Evolutionary conservation across 2,888 invertebrate genomes (phyloP), one percentile per base, ranked within the genome.

Genomic region (Pyrocoelia pectoralis): DNA sequence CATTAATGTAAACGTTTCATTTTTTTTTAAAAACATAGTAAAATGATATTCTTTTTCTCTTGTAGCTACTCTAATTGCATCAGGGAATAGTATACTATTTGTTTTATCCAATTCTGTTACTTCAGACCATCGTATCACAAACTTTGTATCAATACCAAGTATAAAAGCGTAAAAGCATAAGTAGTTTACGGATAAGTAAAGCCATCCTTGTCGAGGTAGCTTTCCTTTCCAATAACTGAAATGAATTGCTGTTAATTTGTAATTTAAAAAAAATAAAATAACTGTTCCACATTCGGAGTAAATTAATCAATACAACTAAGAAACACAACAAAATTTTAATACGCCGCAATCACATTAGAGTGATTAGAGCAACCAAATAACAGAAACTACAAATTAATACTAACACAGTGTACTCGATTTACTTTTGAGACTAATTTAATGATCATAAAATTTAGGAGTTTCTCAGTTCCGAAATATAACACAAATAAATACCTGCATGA

Each of bases 141-240:
- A 85, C 74, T 92, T 93, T 2, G 94, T 94, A 80, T 97, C 95
- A 62, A 88, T 90, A 6, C 97, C 96, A 81, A 98, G 87, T 76
- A 98, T 90, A 77, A 94, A 96, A 0, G 98, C 94, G 81, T 98
- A 93, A 83, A 98, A 99, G 79, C 97, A 97, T 79, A 98, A 87
- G 80, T 96, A 95, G 79, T 97, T 95, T 29, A 98, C 91, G 14
- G 97, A 97, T n/a, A 98, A 86, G 79, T 98, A 99, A 79, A 98
- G 85, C 91, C 96, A 95, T 28, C 98, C 98, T 83, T 98, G 98
- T n/a, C 94, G 85, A 0, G 97, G 98, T 71, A 98, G 85, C 79
- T 90, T 90, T 29, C 94, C 92, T 81, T 95, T 96, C 90, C 95
- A 94, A 77, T 94, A 97, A 77, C 97, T 97, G 54, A 14, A 63